Evolutionary conservation across 1,140 invertebrate species (phyloP).

Genomic region (Musca vetustissima): DNA sequence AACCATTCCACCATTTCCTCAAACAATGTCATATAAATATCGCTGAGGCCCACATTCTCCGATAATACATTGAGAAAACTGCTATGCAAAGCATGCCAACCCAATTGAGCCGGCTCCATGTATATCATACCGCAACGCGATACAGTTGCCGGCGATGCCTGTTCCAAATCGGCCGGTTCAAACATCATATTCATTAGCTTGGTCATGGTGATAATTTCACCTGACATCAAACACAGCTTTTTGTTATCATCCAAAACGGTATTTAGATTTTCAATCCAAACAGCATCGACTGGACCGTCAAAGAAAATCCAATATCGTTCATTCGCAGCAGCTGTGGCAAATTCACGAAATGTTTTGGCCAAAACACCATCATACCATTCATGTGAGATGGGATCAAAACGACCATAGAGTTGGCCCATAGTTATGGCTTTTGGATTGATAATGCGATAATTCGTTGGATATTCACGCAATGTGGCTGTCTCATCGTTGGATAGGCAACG

Average conservation of each 20-base stretch:
- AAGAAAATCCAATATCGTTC: constrained; percentile 91
- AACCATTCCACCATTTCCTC: constrained; percentile 81
- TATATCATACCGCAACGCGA: constrained; percentile 80
- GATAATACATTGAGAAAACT: constrained; percentile 69
- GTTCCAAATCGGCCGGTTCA: constrained; percentile 88
- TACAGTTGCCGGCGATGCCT: constrained; percentile 92
- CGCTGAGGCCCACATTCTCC: constrained; percentile 62
- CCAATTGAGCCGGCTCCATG: constrained; percentile 76
- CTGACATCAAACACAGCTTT: constrained; percentile 82
- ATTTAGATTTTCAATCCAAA: constrained; percentile 97
- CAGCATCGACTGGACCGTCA: constrained; percentile 90
- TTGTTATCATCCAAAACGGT: constrained; percentile 93
- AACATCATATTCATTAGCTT: constrained; percentile 92
- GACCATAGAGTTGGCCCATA: constrained; percentile 89
- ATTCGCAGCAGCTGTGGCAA: constrained; percentile 68
- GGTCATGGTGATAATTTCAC: constrained; percentile 86
- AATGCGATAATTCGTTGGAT: constrained; percentile 76
- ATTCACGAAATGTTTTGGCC: constrained; percentile 86
- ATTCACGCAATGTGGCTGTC: constrained; percentile 72
- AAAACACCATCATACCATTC: constrained; percentile 92
- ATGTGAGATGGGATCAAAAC: constrained; percentile 86
- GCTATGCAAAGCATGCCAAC: constrained; percentile 74
- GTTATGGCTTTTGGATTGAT: constrained; percentile 94
- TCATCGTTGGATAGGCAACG: constrained; percentile 64
- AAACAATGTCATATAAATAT: constrained; percentile 59